phyloP scores from a whole-genome alignment of 1,140 invertebrate species.

The Heterodera schachtii region DNA sequence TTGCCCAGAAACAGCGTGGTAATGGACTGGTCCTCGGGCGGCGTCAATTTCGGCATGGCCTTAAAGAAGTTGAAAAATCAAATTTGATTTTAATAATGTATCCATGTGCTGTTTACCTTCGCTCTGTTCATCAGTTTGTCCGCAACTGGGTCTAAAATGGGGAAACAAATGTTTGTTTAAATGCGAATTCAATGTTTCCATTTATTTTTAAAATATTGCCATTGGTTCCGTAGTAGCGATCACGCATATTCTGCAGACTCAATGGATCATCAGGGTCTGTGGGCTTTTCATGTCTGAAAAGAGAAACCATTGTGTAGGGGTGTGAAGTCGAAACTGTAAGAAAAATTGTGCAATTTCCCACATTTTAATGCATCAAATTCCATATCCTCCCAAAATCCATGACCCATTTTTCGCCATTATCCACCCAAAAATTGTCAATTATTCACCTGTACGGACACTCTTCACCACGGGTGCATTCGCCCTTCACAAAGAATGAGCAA shows the following conservation, averaged over 20 bases:
- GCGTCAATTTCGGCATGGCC: conserved; percentile 88
- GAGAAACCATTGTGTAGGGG: conserved; percentile 10
- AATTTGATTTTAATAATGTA: too few species aligned
- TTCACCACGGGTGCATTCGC: conserved; percentile 96
- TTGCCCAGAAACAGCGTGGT: conserved; percentile 95
- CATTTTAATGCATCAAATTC: too few species aligned
- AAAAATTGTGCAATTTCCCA: too few species aligned
- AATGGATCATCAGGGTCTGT: conserved; percentile 98
- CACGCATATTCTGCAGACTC: conserved; percentile 98
- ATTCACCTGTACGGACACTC: conserved; percentile 88
- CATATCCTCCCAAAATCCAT: too few species aligned
- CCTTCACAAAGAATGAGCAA: conserved; percentile 99
- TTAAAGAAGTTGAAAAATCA: neutral
- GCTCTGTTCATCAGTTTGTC: conserved; percentile 92
- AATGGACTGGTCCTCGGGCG: conserved; percentile 92
- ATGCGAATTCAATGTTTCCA: neutral
- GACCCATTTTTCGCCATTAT: too few species aligned
- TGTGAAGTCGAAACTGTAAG: too few species aligned
- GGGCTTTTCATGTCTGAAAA: conserved; percentile 87
- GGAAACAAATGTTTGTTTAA: neutral
- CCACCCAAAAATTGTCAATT: neutral
- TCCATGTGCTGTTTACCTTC: conserved; percentile 58
- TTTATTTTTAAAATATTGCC: conserved; percentile 73
- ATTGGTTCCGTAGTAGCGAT: conserved; percentile 95
- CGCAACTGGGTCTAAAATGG: conserved; percentile 69